phyloP scores from a whole-genome alignment of 53 echinoderm and acorn worm genomes.

The Echinarachnius parma region DNA sequence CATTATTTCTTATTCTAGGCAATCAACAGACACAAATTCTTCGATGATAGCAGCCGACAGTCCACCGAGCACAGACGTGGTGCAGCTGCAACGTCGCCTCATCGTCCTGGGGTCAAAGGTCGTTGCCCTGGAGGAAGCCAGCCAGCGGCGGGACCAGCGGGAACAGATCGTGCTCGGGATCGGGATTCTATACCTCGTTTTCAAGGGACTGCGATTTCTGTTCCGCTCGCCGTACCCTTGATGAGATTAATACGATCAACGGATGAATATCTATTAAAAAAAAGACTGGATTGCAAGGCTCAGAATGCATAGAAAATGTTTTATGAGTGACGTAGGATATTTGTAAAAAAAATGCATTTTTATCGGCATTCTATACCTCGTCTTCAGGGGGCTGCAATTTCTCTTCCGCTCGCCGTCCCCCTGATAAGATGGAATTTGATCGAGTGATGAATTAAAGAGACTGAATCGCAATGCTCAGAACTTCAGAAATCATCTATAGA shows the following conservation, averaged over 20 bases:
- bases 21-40: conserved; percentile 25
- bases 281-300: too few species aligned
- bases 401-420: conserved; percentile 44
- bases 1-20: conserved; percentile 19
- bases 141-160: conserved; percentile 41
- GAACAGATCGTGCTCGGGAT: conserved; percentile 45
- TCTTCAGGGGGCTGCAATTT: conserved; percentile 62
- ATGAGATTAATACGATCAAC: too few species aligned
- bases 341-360: too few species aligned
- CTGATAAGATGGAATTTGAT: too few species aligned
- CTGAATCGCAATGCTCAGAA: too few species aligned
- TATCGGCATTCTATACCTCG: conserved; percentile 56
- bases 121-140: conserved; percentile 47
- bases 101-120: conserved; percentile 53
- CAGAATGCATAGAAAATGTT: too few species aligned
- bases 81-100: conserved; percentile 51
- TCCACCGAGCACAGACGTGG: conserved; percentile 25
- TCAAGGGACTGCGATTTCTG: conserved; percentile 62
- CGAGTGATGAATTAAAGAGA: too few species aligned
- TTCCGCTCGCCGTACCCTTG: conserved; percentile 40
- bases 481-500: too few species aligned
- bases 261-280: too few species aligned
- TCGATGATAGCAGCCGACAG: conserved; percentile 9
- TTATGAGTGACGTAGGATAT: too few species aligned
- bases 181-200: conserved; percentile 56